Evolutionary conservation across 2,888 invertebrate genomes (phyloP), one percentile per base, ranked within the genome.

Genomic region (Cremastinae sp.): DNA sequence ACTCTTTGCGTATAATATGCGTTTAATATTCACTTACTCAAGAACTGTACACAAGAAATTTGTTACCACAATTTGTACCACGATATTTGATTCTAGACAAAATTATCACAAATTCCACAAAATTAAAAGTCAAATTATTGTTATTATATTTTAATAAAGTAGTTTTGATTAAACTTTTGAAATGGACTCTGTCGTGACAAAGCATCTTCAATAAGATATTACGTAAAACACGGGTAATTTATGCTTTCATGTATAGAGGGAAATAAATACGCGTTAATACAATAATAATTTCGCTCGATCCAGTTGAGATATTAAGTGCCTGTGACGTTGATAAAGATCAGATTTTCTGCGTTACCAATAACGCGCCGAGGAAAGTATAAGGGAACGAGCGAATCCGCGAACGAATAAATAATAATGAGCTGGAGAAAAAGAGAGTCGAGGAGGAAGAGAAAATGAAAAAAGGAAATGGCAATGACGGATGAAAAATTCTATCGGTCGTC

Each of bases 261-360:
- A 43, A 16, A 43, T 59, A 61, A 53, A 35, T 43, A 14, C 28
- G 56, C 39, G 62, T 22, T 39, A 7, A 51, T 51, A 28, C 28
- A 28, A 28, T 37, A 65, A 73, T 53, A 37, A 55, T 64, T 59
- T 47, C 18, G 20, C 70, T 69, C 59, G 59, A 74, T 70, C 59
- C 69, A 65, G 58, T 74, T 70, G 81, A 83, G 81, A 83, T 83
- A 82, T 82, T 81, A 82, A 82, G 78, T 82, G 78, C 71, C 70
- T 65, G 72, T 51, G 69, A 78, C 80, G 75, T 78, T 84, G 78
- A 81, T 78, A 80, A 53, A 74, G 82, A 83, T 82, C 75, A 78
- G 59, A 68, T 55, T 58, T 5, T 39, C 16, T 35, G 37, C 37
- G 22, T 37, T 14, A 35, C 9, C 22, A 16, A 9, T 14, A 28